phyloP scores from a whole-genome alignment of 2,888 invertebrate species.

The Eutolmus rufibarbis region DNA sequence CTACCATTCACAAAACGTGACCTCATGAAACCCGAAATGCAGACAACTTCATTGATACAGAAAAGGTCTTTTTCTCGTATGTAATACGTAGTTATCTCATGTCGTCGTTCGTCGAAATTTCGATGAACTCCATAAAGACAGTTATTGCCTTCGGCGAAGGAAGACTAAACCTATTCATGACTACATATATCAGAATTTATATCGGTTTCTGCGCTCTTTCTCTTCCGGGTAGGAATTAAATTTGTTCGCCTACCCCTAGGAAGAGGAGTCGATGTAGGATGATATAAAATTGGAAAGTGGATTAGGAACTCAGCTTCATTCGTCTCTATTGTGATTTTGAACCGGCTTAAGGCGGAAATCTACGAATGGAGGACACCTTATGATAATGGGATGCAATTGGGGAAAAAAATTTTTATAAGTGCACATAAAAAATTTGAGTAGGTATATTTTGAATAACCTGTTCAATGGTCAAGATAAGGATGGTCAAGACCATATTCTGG shows the following conservation, averaged over 20 bases:
- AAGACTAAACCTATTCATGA: background rate
- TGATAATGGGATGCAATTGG: background rate
- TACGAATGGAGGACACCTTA: background rate
- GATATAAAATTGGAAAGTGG: background rate
- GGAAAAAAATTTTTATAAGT: background rate
- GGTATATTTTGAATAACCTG: background rate
- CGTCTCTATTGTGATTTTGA: background rate
- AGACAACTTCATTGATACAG: background rate
- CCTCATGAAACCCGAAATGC: background rate
- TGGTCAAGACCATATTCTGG: background rate
- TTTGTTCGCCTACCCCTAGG: background rate
- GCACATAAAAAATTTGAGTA: too few relatives aligned
- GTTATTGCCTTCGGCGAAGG: background rate
- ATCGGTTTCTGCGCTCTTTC: background rate
- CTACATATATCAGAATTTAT: background rate
- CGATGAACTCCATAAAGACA: background rate
- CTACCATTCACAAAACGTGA: background rate
- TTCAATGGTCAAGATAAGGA: background rate
- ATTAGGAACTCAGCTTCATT: background rate
- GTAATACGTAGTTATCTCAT: background rate
- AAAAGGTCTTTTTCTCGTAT: background rate
- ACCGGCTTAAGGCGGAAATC: background rate
- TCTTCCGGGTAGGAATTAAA: background rate
- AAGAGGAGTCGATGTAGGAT: background rate
- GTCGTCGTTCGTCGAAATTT: background rate